Base-by-base conservation (phyloP, 2,797 vertebrate genomes). In the Acrocephalus scirpaceus region DNA sequence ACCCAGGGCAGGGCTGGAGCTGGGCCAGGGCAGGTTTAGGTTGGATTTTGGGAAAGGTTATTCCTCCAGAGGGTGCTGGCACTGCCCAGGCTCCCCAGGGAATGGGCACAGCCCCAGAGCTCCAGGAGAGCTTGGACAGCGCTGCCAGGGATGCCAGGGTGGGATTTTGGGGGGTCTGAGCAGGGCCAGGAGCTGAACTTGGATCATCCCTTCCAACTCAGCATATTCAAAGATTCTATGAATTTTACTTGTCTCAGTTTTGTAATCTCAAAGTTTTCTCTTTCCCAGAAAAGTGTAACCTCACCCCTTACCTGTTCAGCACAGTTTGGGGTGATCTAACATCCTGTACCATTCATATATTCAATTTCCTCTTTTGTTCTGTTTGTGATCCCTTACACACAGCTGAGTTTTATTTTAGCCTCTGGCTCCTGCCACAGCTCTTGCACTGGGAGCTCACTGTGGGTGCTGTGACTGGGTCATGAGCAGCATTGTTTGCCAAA, bases 401-500 rank as follows among this genome's bases (percentile, higher is more conserved):
- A 2, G 44, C 87, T 85, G 92, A 44, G 69, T 85, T 92, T 85
- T 74, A 64, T 74, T 44, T 86, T 53, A 47, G 54, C 74, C 82
- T 74, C 64, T 94, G 89, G 70, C 72, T 75, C 62, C 29, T 53
- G 53, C 42, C 72, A 3, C 1, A 2, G 25, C 85, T 78, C 40
- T 64, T 18, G 42, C 71, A 5, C 0, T 40, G 88, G 86, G 71
- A 76, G 25, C 10, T 11, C 7, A 2, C 40, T 71, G 13, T 45
- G 2, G 73, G 79, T n/a, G 70, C 92, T 78, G 91, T 86, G 91
- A 40, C 48, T 87, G 74, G 79, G 60, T 79, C 77, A 48, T 76
- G 94, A 94, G 88, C 88, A 93, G 67, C 51, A 4, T 16, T 95
- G 91, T 96, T 96, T 97, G 94, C 86, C 65, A 13, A 92, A 86